Percentiles rank a stretch among this genome's conserved stretches.
These are phyloP conservation scores for Antechinus stuartii DNA, from an alignment of 2,113 vertebrate species.

Conservation along the genomic window DNA sequence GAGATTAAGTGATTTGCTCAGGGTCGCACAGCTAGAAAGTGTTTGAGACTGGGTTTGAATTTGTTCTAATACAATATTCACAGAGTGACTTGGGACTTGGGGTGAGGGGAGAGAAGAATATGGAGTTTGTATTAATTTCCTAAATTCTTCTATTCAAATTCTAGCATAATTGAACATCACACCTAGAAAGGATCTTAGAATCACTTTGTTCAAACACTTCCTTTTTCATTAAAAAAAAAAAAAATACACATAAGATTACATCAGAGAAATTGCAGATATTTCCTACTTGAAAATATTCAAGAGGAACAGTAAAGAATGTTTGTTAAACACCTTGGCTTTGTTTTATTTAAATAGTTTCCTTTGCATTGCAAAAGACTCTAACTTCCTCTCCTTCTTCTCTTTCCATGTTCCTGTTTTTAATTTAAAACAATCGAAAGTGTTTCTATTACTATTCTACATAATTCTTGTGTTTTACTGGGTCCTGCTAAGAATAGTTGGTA, in stretches of 20 bases:
- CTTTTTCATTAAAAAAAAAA: not conserved
- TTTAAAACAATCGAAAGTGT: conserved; percentile 21
- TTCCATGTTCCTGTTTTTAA: not conserved
- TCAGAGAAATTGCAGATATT: not conserved
- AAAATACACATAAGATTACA: not conserved
- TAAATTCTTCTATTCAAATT: not conserved
- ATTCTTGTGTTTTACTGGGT: rapidly evolving
- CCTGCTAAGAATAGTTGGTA: too few relatives aligned
- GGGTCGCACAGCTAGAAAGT: not conserved
- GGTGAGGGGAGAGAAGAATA: not conserved
- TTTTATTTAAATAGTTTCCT: not conserved
- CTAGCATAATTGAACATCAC: not conserved
- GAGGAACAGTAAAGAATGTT: not conserved
- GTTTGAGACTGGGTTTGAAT: not conserved
- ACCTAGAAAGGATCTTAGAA: not conserved
- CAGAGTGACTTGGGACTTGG: not conserved
- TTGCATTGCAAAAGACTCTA: not conserved
- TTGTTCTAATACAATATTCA: not conserved
- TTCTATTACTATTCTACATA: too few relatives aligned
- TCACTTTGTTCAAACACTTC: not conserved
- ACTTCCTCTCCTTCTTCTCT: not conserved
- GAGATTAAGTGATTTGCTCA: not conserved
- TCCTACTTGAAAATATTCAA: not conserved
- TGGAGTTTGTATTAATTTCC: not conserved
- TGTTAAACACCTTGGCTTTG: not conserved